A percentile compares a stretch with the other conserved stretches of the same genome.
Evolutionary conservation across 2,797 vertebrate species (phyloP).

Genomic region (Orestias chungarensis): DNA sequence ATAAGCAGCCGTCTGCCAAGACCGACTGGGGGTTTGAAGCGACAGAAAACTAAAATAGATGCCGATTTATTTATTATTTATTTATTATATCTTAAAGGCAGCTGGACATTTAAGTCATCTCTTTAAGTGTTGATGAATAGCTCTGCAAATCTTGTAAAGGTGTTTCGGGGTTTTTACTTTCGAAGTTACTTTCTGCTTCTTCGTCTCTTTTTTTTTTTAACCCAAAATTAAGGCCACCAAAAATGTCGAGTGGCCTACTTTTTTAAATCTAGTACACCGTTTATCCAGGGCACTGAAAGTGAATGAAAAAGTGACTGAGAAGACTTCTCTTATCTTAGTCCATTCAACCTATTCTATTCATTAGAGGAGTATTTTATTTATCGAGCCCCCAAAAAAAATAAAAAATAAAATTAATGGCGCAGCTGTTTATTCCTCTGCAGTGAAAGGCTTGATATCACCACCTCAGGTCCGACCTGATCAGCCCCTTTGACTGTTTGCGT

Average conservation of each 20-base stretch:
- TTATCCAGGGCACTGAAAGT: neutral
- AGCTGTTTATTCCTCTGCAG: constrained; percentile 25
- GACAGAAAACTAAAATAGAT: no score
- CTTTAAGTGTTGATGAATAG: neutral
- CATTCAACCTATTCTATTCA: constrained; percentile 26
- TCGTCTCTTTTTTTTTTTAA: neutral
- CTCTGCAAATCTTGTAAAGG: neutral
- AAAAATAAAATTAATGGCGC: constrained; percentile 30
- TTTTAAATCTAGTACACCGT: neutral
- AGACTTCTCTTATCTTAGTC: neutral
- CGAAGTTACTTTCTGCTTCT: neutral
- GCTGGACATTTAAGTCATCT: neutral
- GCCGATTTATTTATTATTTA: no score
- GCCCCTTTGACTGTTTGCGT: constrained; percentile 29
- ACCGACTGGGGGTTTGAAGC: no score
- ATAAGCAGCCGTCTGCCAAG: no score
- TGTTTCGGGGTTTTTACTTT: neutral
- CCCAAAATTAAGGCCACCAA: neutral
- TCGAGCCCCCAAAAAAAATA: no score
- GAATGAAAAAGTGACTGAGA: neutral
- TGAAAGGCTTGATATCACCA: constrained; percentile 36
- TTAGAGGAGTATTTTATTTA: constrained; percentile 37
- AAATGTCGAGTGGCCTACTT: neutral
- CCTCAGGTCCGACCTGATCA: constrained; percentile 13
- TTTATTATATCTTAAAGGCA: no score